Evolutionary conservation across 2,888 invertebrate genomes (phyloP).

Genomic region (Ferrisia virgata): DNA sequence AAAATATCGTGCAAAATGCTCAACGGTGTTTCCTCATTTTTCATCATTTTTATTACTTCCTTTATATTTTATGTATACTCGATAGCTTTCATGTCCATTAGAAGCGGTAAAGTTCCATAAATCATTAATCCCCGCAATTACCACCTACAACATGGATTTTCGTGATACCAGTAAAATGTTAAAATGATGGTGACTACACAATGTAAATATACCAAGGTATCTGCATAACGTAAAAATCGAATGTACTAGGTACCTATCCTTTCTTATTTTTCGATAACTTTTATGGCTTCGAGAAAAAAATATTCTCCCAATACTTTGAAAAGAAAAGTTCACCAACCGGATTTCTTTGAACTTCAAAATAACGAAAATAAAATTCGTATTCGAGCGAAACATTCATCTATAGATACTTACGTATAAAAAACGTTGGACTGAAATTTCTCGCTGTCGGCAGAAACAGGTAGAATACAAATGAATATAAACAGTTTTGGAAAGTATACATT

Average conservation of each 20-base stretch:
- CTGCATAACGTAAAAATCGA: neutral
- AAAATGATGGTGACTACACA: neutral
- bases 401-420: neutral
- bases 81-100: neutral
- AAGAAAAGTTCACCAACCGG: neutral
- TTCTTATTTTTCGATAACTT: neutral
- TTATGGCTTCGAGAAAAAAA: neutral
- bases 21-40: neutral
- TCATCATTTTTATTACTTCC: neutral
- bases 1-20: neutral
- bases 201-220: neutral
- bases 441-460: neutral
- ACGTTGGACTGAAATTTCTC: neutral
- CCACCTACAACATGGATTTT: neutral
- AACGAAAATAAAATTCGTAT: neutral
- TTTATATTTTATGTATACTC: neutral
- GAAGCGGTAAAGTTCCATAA: neutral
- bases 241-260: neutral
- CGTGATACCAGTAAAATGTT: neutral
- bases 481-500: neutral
- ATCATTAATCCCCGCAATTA: slow-evolving; percentile 11
- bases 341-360: neutral
- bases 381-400: neutral
- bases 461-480: neutral
- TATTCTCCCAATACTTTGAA: neutral